Conservation (phyloP, 2,888 invertebrate genomes). For the Melangyna quadrimaculata region DNA sequence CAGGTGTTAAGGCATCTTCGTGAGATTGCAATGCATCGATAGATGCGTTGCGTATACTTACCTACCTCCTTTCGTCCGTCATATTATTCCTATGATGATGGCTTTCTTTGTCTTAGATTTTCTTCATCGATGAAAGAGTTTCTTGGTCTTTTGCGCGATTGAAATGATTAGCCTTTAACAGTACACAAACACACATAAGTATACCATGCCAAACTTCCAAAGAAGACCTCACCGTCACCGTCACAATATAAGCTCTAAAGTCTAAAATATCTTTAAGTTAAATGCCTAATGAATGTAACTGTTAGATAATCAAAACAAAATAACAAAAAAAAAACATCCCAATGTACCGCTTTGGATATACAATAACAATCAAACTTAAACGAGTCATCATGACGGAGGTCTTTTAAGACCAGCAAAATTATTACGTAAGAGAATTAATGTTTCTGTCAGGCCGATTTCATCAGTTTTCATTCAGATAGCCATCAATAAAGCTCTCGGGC, state of each 20-base stretch:
- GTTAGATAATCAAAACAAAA: conserved; percentile 46
- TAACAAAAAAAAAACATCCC: conserved; percentile 1
- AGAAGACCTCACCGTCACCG: neutral
- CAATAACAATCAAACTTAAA: conserved; percentile 9
- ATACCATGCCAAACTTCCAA: conserved; percentile 10
- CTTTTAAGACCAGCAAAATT: neutral
- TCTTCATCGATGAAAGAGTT: conserved; percentile 27
- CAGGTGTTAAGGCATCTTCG: conserved; percentile 59
- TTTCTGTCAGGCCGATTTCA: conserved; percentile 12
- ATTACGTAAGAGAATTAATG: conserved; percentile 26
- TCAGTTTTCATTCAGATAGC: conserved; percentile 21
- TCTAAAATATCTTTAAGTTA: neutral
- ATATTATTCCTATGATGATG: neutral
- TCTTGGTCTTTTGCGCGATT: neutral
- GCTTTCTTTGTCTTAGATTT: conserved; percentile 41
- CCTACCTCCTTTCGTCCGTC: neutral
- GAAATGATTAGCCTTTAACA: conserved; percentile 36
- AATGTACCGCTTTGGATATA: conserved; percentile 35
- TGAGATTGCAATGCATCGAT: conserved; percentile 39
- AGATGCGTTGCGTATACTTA: neutral
- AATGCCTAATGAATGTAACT: conserved; percentile 62
- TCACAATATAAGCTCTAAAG: neutral
- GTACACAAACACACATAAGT: neutral
- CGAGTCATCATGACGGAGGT: conserved; percentile 3
- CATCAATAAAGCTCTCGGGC: conserved; percentile 1